A percentile compares a stretch with the other conserved stretches of the same genome.
Conservation (phyloP, 1,140 invertebrate genomes). For the Drosophila lacertosa region DNA sequence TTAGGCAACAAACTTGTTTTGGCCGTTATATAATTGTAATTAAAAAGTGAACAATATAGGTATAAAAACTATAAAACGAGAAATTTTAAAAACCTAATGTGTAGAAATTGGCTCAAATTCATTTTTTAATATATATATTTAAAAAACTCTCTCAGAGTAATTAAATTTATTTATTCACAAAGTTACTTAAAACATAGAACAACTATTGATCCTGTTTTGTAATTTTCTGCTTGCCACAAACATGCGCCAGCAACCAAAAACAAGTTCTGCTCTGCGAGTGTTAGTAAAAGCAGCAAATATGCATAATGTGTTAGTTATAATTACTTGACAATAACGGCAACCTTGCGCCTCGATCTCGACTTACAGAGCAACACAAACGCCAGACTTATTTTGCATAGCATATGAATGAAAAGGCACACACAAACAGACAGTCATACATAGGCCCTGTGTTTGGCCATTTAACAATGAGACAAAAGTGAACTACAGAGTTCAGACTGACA, state of each 20-base stretch:
- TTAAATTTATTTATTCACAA: too few species aligned
- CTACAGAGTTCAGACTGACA: constrained; percentile 54
- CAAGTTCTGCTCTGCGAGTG: constrained; percentile 29
- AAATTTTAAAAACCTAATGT: neutral
- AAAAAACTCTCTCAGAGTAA: too few species aligned
- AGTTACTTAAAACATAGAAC: too few species aligned
- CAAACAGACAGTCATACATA: constrained; percentile 36
- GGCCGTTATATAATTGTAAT: neutral
- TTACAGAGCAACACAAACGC: constrained; percentile 48
- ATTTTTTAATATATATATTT: too few species aligned
- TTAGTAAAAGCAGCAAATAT: constrained; percentile 40
- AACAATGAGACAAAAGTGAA: constrained; percentile 55
- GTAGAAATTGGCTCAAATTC: too few species aligned
- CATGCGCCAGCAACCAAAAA: constrained; percentile 31
- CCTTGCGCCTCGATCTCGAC: constrained; percentile 71
- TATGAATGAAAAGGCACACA: constrained; percentile 69
- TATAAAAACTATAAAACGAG: neutral
- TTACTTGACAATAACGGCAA: constrained; percentile 79
- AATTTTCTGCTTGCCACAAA: constrained; percentile 18
- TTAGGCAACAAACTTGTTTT: constrained; percentile 60
- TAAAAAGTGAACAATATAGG: neutral
- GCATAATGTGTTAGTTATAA: constrained; percentile 65
- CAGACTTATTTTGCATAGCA: constrained; percentile 52
- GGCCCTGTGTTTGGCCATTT: constrained; percentile 31
- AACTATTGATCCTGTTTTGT: neutral